Percentiles rank a stretch among this genome's conserved stretches.
Conservation (phyloP, 1,140 invertebrate species). For the Panagrolaimus sp. region DNA sequence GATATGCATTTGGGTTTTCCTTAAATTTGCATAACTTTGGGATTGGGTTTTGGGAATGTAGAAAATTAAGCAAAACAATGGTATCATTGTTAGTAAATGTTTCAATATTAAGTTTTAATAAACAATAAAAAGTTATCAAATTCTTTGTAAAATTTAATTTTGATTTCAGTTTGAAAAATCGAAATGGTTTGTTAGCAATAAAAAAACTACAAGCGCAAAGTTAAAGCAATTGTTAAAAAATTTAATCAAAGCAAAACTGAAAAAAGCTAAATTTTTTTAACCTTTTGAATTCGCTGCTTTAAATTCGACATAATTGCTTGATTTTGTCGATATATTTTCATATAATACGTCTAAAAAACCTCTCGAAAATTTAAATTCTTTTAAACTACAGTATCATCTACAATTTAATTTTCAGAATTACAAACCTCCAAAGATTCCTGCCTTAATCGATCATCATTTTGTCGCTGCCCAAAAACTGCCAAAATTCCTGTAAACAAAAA, state of each 20-base stretch:
- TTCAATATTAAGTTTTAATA: background rate
- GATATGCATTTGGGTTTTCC: too few species aligned
- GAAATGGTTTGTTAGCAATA: too few species aligned
- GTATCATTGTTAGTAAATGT: background rate
- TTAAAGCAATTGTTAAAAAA: too few species aligned
- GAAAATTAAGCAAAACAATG: background rate
- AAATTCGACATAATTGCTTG: constrained; percentile 4
- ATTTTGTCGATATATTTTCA: constrained; percentile 8
- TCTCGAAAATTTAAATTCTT: background rate
- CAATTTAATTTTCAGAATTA: too few species aligned
- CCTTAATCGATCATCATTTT: too few species aligned
- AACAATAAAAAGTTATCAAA: background rate
- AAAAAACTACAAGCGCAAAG: too few species aligned
- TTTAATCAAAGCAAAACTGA: too few species aligned
- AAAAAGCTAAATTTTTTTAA: background rate
- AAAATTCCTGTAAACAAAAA: background rate
- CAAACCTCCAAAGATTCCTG: too few species aligned
- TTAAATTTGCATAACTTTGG: too few species aligned
- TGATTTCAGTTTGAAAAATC: background rate
- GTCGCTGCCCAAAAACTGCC: background rate
- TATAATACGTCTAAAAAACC: constrained; percentile 2
- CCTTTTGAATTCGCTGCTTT: constrained; percentile 3
- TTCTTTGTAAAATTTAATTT: background rate
- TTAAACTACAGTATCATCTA: background rate
- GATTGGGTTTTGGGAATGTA: too few species aligned